These are phyloP conservation scores for Galago senegalensis DNA, from an alignment of 2,797 vertebrate genomes.

Conservation along the genomic window DNA sequence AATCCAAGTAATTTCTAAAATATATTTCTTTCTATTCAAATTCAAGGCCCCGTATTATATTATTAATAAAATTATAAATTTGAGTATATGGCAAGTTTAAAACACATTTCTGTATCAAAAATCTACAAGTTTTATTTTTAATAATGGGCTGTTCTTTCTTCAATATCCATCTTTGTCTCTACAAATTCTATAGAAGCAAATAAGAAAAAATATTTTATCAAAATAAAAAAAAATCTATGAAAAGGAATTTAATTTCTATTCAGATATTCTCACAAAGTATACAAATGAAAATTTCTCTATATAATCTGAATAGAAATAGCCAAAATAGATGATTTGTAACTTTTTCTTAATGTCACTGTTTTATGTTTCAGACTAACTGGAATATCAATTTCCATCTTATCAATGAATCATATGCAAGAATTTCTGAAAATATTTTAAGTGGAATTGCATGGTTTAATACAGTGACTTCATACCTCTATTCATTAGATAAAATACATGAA, in stretches of 20 bases:
- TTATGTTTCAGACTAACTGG: background rate
- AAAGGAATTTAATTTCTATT: background rate
- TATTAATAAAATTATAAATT: constrained; percentile 30
- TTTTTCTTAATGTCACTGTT: background rate
- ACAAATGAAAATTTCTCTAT: background rate
- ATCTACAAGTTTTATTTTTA: background rate
- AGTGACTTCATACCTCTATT: background rate
- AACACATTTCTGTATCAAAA: background rate
- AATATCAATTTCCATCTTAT: background rate
- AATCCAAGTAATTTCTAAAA: background rate
- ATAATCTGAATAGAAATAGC: background rate
- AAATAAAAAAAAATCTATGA: background rate
- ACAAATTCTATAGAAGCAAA: background rate
- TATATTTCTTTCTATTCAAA: background rate
- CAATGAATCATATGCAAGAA: background rate
- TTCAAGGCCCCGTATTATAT: background rate
- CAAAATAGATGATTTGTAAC: background rate
- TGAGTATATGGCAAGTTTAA: background rate
- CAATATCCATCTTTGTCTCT: background rate
- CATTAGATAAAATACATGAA: background rate
- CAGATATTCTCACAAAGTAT: background rate
- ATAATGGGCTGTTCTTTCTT: background rate
- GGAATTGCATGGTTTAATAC: background rate
- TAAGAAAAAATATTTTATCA: background rate
- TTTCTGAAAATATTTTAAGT: background rate